A percentile compares a stretch with the other conserved stretches of the same genome.
phyloP scores from a whole-genome alignment of 2,113 vertebrate genomes.

The Clarias magur region DNA sequence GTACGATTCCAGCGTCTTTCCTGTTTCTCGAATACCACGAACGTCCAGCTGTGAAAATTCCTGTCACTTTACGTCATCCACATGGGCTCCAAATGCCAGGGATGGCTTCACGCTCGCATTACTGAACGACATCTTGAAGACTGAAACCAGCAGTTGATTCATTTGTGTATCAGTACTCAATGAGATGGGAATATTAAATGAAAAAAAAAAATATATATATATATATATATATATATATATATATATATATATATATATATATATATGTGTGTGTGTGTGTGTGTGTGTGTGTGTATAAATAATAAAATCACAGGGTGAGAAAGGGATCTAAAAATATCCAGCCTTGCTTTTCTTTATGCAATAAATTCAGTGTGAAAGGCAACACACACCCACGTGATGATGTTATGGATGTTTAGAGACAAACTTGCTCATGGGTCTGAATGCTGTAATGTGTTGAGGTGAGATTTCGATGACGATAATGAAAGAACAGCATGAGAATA shows the following conservation, averaged over 20 bases:
- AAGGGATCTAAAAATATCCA: not conserved
- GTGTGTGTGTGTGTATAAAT: no score
- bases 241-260: no score
- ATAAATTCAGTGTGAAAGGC: not conserved
- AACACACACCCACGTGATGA: not conserved
- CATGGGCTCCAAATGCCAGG: conserved; percentile 20
- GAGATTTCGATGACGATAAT: conserved; percentile 51
- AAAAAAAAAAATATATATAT: not conserved
- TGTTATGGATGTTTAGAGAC: conserved; percentile 14
- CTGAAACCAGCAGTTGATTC: not conserved
- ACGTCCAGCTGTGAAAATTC: conserved; percentile 48
- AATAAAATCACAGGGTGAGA: not conserved
- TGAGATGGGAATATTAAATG: not conserved
- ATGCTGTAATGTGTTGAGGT: not conserved
- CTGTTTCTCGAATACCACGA: conserved; percentile 10
- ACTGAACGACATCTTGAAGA: conserved; percentile 1
- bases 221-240: no score
- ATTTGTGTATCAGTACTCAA: not conserved
- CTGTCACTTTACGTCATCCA: conserved; percentile 38
- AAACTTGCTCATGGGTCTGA: not conserved
- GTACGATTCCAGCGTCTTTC: conserved; percentile 50
- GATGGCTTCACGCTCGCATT: conserved; percentile 13
- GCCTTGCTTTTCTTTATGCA: not conserved
- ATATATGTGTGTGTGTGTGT: no score
- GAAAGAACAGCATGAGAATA: conserved; percentile 41